Evolutionary conservation across 2,797 vertebrate species (phyloP).

Genomic region (Sebastiscus albofasciatus): DNA sequence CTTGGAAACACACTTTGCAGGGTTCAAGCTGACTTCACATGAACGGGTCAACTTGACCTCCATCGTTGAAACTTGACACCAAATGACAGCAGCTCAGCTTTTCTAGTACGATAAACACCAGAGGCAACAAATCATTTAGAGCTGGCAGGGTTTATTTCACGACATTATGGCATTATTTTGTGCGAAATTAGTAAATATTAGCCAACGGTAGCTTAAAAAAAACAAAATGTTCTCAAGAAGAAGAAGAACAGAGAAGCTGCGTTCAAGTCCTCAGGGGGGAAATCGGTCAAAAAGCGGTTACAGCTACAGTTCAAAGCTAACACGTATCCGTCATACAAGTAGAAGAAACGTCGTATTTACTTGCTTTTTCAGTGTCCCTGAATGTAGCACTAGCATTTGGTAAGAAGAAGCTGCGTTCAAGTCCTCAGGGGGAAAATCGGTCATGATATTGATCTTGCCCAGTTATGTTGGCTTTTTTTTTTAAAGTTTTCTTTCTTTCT

Average conservation of each 20-base stretch:
- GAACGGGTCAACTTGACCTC: neutral
- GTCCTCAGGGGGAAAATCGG: no score
- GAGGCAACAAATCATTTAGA: accelerated
- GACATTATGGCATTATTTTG: neutral
- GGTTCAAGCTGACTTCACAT: neutral
- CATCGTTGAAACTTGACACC: neutral
- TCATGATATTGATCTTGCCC: no score
- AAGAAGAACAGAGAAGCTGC: neutral
- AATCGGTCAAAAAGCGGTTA: neutral
- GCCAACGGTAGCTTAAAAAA: neutral
- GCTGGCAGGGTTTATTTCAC: accelerated
- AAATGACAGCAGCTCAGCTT: neutral
- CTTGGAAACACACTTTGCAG: neutral
- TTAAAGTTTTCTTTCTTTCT: no score
- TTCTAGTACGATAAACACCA: neutral
- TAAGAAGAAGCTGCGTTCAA: no score
- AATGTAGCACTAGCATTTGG: conserved; percentile 29
- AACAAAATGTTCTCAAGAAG: neutral
- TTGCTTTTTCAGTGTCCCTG: neutral
- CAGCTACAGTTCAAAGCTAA: no score
- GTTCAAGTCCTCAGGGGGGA: accelerated
- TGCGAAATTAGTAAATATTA: neutral
- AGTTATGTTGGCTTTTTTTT: no score
- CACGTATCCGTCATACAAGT: no score
- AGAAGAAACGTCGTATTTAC: accelerated